Conservation (phyloP, 2,888 invertebrate genomes). For the Linnaemya tessellans region DNA sequence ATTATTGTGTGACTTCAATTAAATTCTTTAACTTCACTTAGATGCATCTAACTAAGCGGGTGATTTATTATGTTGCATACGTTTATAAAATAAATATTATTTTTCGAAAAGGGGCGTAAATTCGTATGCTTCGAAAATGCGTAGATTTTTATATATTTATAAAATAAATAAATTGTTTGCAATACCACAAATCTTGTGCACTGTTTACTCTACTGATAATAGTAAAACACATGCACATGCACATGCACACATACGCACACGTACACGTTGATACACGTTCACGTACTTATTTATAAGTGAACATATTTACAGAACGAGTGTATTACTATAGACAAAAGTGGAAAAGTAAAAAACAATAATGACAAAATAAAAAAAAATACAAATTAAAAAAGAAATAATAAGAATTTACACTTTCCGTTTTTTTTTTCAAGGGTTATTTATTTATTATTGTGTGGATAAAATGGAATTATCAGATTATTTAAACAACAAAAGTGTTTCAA, state of each 20-base stretch:
- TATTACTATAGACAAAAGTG: too few relatives aligned
- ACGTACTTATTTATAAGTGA: too few relatives aligned
- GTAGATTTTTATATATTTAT: background rate
- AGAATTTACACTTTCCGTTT: too few relatives aligned
- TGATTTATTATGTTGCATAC: background rate
- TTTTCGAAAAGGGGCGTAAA: slow-evolving; percentile 11
- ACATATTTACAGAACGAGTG: too few relatives aligned
- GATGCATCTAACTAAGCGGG: background rate
- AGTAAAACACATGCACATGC: background rate
- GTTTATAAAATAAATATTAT: background rate
- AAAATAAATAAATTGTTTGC: background rate
- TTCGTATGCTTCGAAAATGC: background rate
- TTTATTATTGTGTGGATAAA: too few relatives aligned
- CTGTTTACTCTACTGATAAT: slow-evolving; percentile 41
- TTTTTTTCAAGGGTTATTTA: too few relatives aligned
- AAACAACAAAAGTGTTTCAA: too few relatives aligned
- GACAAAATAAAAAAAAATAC: too few relatives aligned
- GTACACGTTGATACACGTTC: background rate
- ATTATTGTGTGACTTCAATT: slow-evolving; percentile 2
- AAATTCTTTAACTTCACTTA: slow-evolving; percentile 3
- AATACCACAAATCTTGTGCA: slow-evolving; percentile 11
- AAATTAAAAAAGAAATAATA: too few relatives aligned
- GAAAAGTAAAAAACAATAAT: too few relatives aligned
- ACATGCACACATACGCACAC: background rate
- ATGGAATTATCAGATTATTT: too few relatives aligned